Base-by-base conservation (phyloP, 2,797 vertebrate species). In the Epinephelus awoara region DNA sequence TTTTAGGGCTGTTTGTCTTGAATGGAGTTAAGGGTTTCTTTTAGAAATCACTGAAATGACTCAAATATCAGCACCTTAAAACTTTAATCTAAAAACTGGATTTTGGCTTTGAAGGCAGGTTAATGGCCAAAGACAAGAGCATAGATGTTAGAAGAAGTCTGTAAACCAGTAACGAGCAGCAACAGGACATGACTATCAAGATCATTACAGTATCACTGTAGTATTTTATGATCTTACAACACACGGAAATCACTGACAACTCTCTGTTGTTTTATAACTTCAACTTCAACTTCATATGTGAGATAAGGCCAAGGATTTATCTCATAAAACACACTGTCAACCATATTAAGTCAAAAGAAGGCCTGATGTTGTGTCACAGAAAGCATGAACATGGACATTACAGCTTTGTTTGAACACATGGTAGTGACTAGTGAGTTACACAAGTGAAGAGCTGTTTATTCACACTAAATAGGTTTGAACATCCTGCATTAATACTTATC, bases 231-330 rank as follows among this genome's bases (percentile, higher is more conserved):
- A 61, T 29, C 13, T 75, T 34, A 27, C 47, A 61, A 51, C 21
- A 56, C 42, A 68, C 2, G 14, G 52, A 44, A 38, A 50, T 72
- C 5, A 44, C 34, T 51, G 5, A 14, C n/a, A 23, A 13, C 0
- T 34, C n/a, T 69, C 3, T 17, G 34, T 50, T 72, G 3, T 64
- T 85, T 80, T 68, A 79, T 70, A 58, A 34, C 34, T 50, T 51
- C 52, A 44, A 46, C 4, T 67, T 58, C 1, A 44, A 46, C 5
- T 67, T 58, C 1, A 58, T 18, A 18, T 68, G 21, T 23, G 6
- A 84, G 85, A 86, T 88, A 86, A 84, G 66, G 23, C 11, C 5
- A 49, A 19, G 6, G 5, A 12, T 62, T 67, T 42, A 84, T 76
- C 54, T 54, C 61, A 77, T 91, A 88, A 87, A 91, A 63, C 10